Evolutionary conservation across 2,797 vertebrate species (phyloP), one percentile per base, ranked within the genome.

Genomic region (Sebastes vulpes): DNA sequence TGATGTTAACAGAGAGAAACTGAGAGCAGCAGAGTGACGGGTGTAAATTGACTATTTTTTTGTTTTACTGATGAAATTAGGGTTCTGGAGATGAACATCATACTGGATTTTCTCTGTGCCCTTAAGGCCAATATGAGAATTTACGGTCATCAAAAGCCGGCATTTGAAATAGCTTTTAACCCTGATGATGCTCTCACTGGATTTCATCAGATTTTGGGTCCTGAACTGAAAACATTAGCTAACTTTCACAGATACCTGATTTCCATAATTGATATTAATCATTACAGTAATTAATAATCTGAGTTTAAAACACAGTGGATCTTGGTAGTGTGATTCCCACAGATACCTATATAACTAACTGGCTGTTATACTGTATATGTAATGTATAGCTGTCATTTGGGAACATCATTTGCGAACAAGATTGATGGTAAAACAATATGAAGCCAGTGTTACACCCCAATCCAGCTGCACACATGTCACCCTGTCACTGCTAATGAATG

Each of bases 391-490:
- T 63, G 60, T 71, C 61, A 25, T 52, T 9, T 12, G 8, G 31
- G 25, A 66, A 68, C 5, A 25, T 65, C n/a, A 42, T 59, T 35
- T 32, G 20, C 10, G 21, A 60, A 50, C 2, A 54, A 50, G 79
- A 65, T 60, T 61, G 21, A 83, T 77, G 84, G 6, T 78, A 31
- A 76, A 83, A 79, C 72, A 16, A 50, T 46, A 65, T 48, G 18
- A n/a, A n/a, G 46, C 46, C 18, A 0, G 77, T 8, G 71, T 65
- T 66, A 23, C 70, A 8, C 75, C 65, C 70, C 1, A 2, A 9
- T 52, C 54, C 83, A 82, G 83, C 85, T 82, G 81, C 20, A 25
- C 59, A 38, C 59, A 38, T 9, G 64, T 67, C 65, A 12, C 11
- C 4, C 9, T 21, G 54, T 70, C 59, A 18, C 26, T 25, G 66